phyloP scores from a whole-genome alignment of 2,113 vertebrate genomes.

The Charadrius vociferus region DNA sequence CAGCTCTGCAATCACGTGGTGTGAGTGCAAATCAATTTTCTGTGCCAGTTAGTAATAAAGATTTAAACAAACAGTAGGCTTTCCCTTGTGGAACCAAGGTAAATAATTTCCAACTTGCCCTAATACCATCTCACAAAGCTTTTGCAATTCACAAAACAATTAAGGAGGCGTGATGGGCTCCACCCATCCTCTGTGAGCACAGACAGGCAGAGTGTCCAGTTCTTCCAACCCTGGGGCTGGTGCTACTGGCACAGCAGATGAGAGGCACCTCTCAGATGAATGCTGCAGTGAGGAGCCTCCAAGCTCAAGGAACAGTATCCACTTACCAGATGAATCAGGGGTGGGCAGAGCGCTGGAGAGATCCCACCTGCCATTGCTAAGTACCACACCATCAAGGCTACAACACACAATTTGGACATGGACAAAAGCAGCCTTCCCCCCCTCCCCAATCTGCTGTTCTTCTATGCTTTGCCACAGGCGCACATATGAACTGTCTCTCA shows the following conservation, averaged over 20 bases:
- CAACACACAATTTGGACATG: background rate
- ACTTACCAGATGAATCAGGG: background rate
- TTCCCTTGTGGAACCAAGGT: background rate
- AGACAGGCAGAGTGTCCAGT: background rate
- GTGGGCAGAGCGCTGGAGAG: background rate
- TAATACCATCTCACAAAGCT: background rate
- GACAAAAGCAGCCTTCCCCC: background rate
- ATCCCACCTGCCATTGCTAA: background rate
- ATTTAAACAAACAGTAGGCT: background rate
- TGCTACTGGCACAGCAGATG: background rate
- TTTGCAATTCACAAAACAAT: background rate
- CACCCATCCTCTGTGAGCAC: background rate
- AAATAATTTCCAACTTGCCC: background rate
- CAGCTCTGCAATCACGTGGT: background rate
- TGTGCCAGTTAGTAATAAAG: background rate
- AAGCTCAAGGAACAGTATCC: background rate
- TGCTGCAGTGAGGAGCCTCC: background rate
- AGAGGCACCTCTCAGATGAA: background rate
- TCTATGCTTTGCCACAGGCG: background rate
- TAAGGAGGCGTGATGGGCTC: background rate
- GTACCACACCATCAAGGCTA: background rate
- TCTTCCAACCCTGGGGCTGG: background rate
- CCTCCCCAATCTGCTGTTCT: background rate
- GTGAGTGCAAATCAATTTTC: accelerated
- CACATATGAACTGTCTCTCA: background rate